Evolutionary conservation across 2,113 vertebrate species (phyloP).

Genomic region (Sapayoa aenigma): DNA sequence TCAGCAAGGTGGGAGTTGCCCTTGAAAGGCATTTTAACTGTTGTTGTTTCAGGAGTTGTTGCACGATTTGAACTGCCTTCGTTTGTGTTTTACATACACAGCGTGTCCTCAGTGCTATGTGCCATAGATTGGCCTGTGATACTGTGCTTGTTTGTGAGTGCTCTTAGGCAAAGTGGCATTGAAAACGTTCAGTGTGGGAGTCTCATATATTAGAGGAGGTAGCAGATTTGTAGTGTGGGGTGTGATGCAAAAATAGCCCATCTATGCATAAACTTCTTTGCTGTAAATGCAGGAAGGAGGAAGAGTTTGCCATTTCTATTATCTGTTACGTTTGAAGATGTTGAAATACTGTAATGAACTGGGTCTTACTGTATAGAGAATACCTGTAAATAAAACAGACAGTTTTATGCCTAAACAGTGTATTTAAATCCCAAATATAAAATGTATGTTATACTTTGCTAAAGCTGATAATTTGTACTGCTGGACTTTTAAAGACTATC

Average conservation of each 20-base stretch:
- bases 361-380: background rate
- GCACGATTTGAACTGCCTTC: background rate
- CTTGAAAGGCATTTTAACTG: background rate
- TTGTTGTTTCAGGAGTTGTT: background rate
- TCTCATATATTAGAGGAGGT: background rate
- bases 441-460: background rate
- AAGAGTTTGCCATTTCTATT: background rate
- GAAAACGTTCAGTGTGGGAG: background rate
- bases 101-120: fast-evolving
- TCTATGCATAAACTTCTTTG: background rate
- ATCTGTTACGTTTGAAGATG: background rate
- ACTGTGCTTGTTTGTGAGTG: background rate
- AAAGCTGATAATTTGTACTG: background rate
- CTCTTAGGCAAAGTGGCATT: background rate
- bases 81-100: background rate
- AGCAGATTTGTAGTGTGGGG: background rate
- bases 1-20: background rate
- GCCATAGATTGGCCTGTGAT: background rate
- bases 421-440: background rate
- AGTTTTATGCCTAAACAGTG: background rate
- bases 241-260: background rate
- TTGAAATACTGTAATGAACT: background rate
- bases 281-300: background rate
- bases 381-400: background rate
- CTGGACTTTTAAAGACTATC: background rate